phyloP scores from a whole-genome alignment of 1,140 invertebrate species.

The Danaus plexippus region DNA sequence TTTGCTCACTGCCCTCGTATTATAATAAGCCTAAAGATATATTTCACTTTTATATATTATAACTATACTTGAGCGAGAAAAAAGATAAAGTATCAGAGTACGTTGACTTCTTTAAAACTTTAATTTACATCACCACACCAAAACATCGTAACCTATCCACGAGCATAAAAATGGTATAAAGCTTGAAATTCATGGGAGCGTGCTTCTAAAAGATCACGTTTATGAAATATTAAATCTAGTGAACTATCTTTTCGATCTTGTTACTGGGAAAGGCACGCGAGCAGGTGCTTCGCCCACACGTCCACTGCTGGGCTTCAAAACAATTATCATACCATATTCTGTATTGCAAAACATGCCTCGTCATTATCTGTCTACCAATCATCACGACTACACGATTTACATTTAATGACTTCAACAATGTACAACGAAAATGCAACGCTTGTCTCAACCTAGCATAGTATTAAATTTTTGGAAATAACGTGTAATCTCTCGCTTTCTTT shows the following conservation, averaged over 20 bases:
- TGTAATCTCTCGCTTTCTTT: too few relatives aligned
- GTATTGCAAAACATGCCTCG: constrained; percentile 62
- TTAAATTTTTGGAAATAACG: too few relatives aligned
- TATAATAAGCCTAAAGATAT: too few relatives aligned
- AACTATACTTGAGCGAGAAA: too few relatives aligned
- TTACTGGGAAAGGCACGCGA: constrained; percentile 32
- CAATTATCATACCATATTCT: constrained; percentile 61
- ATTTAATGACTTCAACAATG: constrained; percentile 70
- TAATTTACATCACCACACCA: too few relatives aligned
- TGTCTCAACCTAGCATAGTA: too few relatives aligned
- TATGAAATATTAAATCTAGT: constrained; percentile 60
- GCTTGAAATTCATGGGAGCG: constrained; percentile 43
- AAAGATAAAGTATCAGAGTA: too few relatives aligned
- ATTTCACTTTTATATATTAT: too few relatives aligned
- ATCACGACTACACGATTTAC: constrained; percentile 67
- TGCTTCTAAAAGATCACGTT: constrained; percentile 54
- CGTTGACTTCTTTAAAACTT: too few relatives aligned
- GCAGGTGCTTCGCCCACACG: constrained; percentile 57
- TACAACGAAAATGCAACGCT: constrained; percentile 50
- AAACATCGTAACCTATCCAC: too few relatives aligned
- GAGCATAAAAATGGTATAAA: constrained; percentile 25
- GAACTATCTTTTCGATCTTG: constrained; percentile 42
- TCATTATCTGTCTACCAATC: constrained; percentile 62
- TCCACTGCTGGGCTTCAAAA: constrained; percentile 34
- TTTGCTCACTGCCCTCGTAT: too few relatives aligned